Base-by-base conservation (phyloP, 2,888 invertebrate species). In the Xestoiulus laeticollis region DNA sequence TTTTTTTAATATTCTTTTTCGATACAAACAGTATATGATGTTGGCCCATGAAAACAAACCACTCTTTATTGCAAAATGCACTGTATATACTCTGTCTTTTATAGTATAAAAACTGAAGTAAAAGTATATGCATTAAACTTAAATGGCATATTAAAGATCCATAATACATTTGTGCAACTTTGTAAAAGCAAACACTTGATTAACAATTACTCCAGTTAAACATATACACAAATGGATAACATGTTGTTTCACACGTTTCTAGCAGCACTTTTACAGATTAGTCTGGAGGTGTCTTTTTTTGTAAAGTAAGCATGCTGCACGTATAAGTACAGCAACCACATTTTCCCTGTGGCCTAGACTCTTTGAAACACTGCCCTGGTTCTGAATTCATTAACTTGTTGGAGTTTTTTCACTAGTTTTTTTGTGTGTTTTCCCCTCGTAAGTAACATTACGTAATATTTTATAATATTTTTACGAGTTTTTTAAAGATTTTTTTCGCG, bases 291-390 rank as follows among this genome's bases (percentile, higher is more conserved):
- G 48, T 3, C 14, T 12, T 48, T 16, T 16, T 48, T 48, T 48
- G 12, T 0, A 48, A 48, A 38, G 8, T 38, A 38, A 1, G 38
- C 38, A 38, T 38, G 48, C 14, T 48, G 48, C 59, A 19, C 59
- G 59, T 59, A 16, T 2, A 59, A 59, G 59, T n/a, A n/a, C 19
- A 19, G 19, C 59, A 59, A 6, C n/a, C 59, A 59, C 59, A 59
- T 59, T 8, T 59, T 59, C 59, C 59, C 6, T 48, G 14, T 59
- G 59, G 59, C 59, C 59, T 59, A 59, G 59, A 59, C 59, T 59
- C 59, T 59, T 59, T 59, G 59, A 59, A 59, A 59, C 59, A 59
- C 59, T 59, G 59, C 59, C 59, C 59, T 59, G 59, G 59, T 59
- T 59, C 59, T 59, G 59, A 59, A 59, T 59, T 59, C 59, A 59